Evolutionary conservation across 2,888 invertebrate genomes (phyloP).

Genomic region (Thecocarcelia acutangulata): DNA sequence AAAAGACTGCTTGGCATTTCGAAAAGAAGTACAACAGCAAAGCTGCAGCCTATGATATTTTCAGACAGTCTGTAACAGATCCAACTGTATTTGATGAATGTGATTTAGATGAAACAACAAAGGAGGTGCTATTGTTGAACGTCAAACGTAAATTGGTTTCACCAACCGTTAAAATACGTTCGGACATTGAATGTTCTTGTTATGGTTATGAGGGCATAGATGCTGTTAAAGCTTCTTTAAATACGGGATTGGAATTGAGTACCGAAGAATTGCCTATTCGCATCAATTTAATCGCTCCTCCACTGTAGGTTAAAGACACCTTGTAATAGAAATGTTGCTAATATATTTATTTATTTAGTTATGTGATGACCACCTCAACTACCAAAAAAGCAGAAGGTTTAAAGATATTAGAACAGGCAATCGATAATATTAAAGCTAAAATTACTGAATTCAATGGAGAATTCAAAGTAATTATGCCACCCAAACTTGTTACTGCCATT

Average conservation of each 20-base stretch:
- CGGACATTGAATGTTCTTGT: conserved; percentile 96
- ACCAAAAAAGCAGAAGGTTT: conserved; percentile 97
- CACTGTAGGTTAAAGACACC: conserved; percentile 85
- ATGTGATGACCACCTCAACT: conserved; percentile 98
- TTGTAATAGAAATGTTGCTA: conserved; percentile 79
- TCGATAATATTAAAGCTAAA: conserved; percentile 91
- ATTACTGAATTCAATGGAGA: conserved; percentile 94
- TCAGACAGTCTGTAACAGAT: conserved; percentile 98
- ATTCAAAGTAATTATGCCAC: conserved; percentile 97
- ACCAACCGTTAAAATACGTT: conserved; percentile 97
- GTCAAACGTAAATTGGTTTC: conserved; percentile 98
- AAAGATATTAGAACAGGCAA: conserved; percentile 93
- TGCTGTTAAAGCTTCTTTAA: conserved; percentile 96
- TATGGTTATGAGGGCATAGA: conserved; percentile 99
- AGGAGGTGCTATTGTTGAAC: conserved; percentile 94
- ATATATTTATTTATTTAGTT: conserved; percentile 65
- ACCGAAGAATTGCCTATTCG: conserved; percentile 97
- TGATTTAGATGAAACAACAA: conserved; percentile 94
- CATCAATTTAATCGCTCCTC: conserved; percentile 99
- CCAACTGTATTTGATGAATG: conserved; percentile 97
- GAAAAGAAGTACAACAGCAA: conserved; percentile 98
- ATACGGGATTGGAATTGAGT: conserved; percentile 93
- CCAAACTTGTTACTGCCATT: conserved; percentile 98
- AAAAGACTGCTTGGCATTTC: conserved; percentile 98
- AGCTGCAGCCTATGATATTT: conserved; percentile 97